Evolutionary conservation across 2,888 invertebrate species (phyloP), one percentile per base, ranked within the genome.

Genomic region (Cheilosia pagana): DNA sequence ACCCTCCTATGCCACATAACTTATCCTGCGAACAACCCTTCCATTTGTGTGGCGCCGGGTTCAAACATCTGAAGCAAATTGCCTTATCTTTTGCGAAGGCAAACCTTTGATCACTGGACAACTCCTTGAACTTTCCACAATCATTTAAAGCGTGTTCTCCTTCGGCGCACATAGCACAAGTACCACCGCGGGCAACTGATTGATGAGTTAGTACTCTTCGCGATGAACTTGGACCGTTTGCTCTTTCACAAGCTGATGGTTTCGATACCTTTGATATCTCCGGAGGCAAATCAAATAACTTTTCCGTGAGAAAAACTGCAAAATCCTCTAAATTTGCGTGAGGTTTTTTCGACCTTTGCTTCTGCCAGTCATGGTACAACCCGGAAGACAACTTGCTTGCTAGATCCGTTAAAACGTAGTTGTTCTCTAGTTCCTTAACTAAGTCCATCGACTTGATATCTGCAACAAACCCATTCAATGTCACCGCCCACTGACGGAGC

Each of bases 171-270:
- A 45, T 57, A 6, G 43, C 41, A 19, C 68, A 55, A 25, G 2
- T 8, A 21, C 31, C 52, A 23, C 39, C 21, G 2, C 7, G 7
- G 6, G 23, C 19, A 41, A 16, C n/a, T 28, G 39, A 16, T 41
- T 41, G 25, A 14, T 65, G 63, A 0, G 55, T 74, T 5, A 74
- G 31, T 14, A 75, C 63, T 35, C 53, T 57, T 2, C 57, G 52
- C 1, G 50, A 50, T 60, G 52, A 52, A 59, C 28, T 12, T n/a
- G 70, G 21, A 8, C 14, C 19, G 6, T 14, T 60, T 23, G n/a
- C 25, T 16, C 52, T 71, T 0, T 71, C 50, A 39, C 39, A 3
- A 25, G 8, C 14, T 41, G 45, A 45, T n/a, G 60, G 31, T 14
- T 41, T 59, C 53, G 16, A n/a, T 16, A 10, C n/a, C 5, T 25